Percentiles rank a stretch among this genome's conserved stretches.
Conservation (phyloP, 64 coral and sea anemone genomes). For the Catalaphyllia jardinei region DNA sequence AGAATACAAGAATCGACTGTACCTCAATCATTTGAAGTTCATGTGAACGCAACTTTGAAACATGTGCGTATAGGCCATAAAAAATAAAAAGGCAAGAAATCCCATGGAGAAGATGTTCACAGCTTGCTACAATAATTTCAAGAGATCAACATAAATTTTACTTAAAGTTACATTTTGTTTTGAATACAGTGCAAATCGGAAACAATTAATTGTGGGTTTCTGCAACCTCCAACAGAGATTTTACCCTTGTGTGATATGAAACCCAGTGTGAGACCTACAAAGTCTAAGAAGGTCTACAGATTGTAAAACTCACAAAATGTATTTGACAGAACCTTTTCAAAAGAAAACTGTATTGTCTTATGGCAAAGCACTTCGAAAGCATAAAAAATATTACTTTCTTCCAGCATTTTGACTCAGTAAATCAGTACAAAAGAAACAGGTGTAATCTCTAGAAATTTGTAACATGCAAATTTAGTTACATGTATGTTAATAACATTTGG, state of each 20-base stretch:
- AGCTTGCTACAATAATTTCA: background rate
- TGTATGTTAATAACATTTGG: slow-evolving; percentile 4
- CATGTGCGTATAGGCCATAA: too few relatives aligned
- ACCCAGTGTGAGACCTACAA: background rate
- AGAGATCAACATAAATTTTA: background rate
- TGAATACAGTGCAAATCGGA: background rate
- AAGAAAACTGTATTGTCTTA: background rate
- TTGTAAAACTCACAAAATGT: background rate
- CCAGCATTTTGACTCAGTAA: background rate
- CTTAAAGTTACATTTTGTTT: slow-evolving; percentile 32
- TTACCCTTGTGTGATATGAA: background rate
- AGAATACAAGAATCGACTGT: background rate
- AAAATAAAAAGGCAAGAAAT: background rate
- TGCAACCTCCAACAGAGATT: background rate
- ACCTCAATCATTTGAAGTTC: background rate
- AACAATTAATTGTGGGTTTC: background rate
- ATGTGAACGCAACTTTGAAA: background rate
- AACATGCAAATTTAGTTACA: slow-evolving; percentile 2
- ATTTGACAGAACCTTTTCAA: background rate
- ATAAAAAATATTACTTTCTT: background rate
- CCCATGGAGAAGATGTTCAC: background rate
- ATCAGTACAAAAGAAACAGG: background rate
- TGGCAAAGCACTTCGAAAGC: background rate
- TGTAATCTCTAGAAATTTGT: background rate
- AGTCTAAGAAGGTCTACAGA: background rate